Evolutionary conservation across 1,140 invertebrate species (phyloP).

Genomic region (Hydropsyche tenuis): DNA sequence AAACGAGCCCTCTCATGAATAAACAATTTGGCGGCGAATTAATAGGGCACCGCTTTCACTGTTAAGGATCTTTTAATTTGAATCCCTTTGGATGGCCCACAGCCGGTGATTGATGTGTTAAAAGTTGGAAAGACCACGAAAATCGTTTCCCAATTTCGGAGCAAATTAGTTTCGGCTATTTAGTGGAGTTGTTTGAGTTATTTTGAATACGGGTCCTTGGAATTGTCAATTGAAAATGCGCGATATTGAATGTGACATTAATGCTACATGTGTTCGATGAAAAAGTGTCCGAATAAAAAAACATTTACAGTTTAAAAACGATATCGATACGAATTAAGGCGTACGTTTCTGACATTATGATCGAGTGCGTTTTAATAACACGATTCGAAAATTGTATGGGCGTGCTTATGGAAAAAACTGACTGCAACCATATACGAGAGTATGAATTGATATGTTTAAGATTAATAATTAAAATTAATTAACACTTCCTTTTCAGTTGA

Average conservation of each 20-base stretch:
- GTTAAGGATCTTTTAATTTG: conserved; percentile 29
- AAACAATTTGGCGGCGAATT: conserved; percentile 22
- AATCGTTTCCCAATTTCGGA: neutral
- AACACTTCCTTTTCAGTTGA: neutral
- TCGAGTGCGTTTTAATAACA: conserved; percentile 16
- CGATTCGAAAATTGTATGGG: neutral
- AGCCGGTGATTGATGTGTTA: conserved; percentile 13
- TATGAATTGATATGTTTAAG: neutral
- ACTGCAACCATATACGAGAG: neutral
- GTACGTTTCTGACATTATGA: neutral
- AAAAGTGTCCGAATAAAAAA: neutral
- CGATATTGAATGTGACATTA: no score
- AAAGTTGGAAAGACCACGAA: neutral
- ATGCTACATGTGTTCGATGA: no score
- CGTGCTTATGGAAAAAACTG: conserved; percentile 5
- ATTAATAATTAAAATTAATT: conserved; percentile 15
- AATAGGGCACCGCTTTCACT: conserved; percentile 11
- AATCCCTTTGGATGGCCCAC: neutral
- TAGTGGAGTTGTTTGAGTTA: no score
- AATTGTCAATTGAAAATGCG: no score
- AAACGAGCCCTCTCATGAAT: conserved; percentile 7
- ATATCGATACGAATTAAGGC: neutral
- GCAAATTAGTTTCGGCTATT: no score
- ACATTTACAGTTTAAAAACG: no score
- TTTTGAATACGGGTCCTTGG: no score